phyloP scores from a whole-genome alignment of 2,113 vertebrate species.

The Manacus vitellinus region DNA sequence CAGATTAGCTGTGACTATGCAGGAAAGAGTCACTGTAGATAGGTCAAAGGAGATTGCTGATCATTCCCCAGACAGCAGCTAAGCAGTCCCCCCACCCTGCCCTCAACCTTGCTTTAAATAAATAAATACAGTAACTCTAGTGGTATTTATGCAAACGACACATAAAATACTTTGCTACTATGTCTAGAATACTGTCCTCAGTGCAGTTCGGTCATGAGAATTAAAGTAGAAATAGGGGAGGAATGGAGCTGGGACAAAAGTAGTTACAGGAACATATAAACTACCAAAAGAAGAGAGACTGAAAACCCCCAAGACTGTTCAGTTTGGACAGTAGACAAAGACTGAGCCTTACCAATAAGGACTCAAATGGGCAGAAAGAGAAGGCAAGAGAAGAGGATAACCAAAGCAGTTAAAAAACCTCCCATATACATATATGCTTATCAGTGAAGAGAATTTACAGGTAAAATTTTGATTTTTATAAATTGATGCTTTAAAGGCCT shows the following conservation, averaged over 20 bases:
- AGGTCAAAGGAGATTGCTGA: background rate
- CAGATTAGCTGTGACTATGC: background rate
- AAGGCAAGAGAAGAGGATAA: background rate
- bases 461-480: background rate
- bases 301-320: background rate
- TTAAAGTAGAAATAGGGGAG: background rate
- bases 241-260: background rate
- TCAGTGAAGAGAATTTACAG: background rate
- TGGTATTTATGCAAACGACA: background rate
- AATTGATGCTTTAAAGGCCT: background rate
- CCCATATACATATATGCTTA: no score
- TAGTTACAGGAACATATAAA: background rate
- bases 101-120: background rate
- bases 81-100: accelerated
- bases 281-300: background rate
- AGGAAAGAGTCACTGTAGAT: background rate
- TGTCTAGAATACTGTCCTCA: background rate
- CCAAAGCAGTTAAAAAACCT: background rate
- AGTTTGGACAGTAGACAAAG: background rate
- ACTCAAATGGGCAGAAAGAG: background rate
- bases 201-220: background rate
- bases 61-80: background rate
- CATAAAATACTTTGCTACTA: background rate
- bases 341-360: background rate
- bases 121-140: background rate